These are phyloP conservation scores for Sphinx pinastri DNA, from an alignment of 2,888 invertebrate genomes.

Conservation along the genomic window DNA sequence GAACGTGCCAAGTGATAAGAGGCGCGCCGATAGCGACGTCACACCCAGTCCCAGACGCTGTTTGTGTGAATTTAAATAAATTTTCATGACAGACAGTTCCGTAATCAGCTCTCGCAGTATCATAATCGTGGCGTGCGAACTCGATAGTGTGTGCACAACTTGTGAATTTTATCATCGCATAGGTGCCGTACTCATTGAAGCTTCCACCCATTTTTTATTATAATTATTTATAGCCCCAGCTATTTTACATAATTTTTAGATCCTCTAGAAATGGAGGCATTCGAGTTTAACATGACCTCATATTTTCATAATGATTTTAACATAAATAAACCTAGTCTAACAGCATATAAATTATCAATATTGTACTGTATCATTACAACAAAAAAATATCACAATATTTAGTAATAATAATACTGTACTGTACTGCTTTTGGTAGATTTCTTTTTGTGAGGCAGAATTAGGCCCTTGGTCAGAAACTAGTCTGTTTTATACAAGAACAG, in stretches of 20 bases:
- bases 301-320: neutral
- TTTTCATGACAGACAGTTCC: constrained; percentile 84
- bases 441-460: no score
- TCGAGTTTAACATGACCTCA: neutral
- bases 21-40: constrained; percentile 83
- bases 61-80: constrained; percentile 84
- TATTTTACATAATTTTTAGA: neutral
- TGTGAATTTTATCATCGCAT: constrained; percentile 47
- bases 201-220: constrained; percentile 12
- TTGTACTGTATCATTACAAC: no score
- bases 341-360: no score
- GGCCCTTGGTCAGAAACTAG: no score
- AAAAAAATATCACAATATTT: no score
- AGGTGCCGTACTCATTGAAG: constrained; percentile 40
- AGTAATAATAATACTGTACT: no score
- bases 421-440: no score
- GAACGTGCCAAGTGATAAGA: constrained; percentile 84
- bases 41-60: constrained; percentile 84
- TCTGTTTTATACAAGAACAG: no score
- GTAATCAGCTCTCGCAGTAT: constrained; percentile 80
- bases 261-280: neutral
- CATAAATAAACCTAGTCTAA: no score
- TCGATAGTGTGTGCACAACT: constrained; percentile 58
- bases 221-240: neutral
- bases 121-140: constrained; percentile 73